A percentile compares a stretch with the other conserved stretches of the same genome.
Conservation (phyloP, 2,888 invertebrate genomes). For the Chelonus formosanus region DNA sequence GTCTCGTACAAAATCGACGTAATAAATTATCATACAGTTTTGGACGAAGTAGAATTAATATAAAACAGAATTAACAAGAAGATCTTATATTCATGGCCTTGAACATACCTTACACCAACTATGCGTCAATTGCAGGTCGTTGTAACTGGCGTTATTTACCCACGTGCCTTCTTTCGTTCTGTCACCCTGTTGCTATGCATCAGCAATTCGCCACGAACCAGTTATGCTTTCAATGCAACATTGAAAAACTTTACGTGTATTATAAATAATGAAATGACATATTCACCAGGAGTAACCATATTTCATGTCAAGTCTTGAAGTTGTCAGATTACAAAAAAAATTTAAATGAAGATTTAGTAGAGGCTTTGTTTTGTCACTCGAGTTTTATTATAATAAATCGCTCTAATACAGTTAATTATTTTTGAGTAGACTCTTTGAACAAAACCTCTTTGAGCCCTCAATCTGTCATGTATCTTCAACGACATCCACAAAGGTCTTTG, state of each 20-base stretch:
- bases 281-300: too few species aligned
- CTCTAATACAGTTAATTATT: too few species aligned
- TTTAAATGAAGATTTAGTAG: too few species aligned
- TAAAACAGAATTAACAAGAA: not conserved
- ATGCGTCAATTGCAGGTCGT: constrained; percentile 31
- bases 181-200: constrained; percentile 18
- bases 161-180: constrained; percentile 4
- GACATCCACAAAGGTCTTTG: constrained; percentile 20
- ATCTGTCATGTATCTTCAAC: constrained; percentile 9
- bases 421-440: not conserved
- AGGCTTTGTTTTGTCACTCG: too few species aligned
- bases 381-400: too few species aligned
- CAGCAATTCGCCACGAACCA: not conserved
- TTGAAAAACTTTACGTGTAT: not conserved
- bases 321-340: too few species aligned
- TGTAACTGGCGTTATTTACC: constrained; percentile 18
- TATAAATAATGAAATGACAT: too few species aligned
- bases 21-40: constrained; percentile 19
- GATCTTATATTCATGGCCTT: constrained; percentile 34
- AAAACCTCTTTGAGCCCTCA: constrained; percentile 2
- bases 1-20: constrained; percentile 17
- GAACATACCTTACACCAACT: constrained; percentile 38
- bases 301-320: too few species aligned
- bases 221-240: not conserved
- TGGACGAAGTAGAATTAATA: not conserved